Evolutionary conservation across 2,888 invertebrate genomes (phyloP).

Genomic region (Drosophila anomalata): DNA sequence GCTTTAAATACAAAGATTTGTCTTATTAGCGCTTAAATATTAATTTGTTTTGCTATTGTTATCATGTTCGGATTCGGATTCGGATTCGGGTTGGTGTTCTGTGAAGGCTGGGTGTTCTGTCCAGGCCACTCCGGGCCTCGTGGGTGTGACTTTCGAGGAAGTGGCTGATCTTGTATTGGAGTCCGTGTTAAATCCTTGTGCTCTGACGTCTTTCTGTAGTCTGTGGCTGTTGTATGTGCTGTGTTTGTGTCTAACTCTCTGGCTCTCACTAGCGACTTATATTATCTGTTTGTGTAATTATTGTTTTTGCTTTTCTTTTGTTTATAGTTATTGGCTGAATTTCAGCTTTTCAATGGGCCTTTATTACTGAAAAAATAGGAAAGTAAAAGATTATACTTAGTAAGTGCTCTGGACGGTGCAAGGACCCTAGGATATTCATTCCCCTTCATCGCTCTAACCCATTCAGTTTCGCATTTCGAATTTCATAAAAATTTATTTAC

Average conservation of each 20-base stretch:
- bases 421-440: background rate
- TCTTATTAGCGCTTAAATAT: constrained; percentile 63
- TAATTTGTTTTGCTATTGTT: constrained; percentile 37
- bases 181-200: constrained; percentile 21
- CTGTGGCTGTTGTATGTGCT: constrained; percentile 37
- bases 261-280: constrained; percentile 54
- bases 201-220: constrained; percentile 13
- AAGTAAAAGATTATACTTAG: constrained; percentile 17
- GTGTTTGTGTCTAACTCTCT: constrained; percentile 45
- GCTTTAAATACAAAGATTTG: constrained; percentile 57
- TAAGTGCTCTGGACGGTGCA: background rate
- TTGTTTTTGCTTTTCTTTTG: constrained; percentile 74
- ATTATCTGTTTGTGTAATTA: constrained; percentile 73
- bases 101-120: background rate
- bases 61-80: constrained; percentile 6
- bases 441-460: background rate
- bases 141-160: constrained; percentile 5
- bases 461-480: background rate
- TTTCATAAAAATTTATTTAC: background rate
- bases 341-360: constrained; percentile 84
- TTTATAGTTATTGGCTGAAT: constrained; percentile 80
- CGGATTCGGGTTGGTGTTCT: background rate
- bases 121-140: constrained; percentile 2
- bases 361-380: constrained; percentile 81
- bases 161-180: constrained; percentile 9